Base-by-base conservation (phyloP, 2,113 vertebrate species). In the Lycocorax pyrrhopterus region DNA sequence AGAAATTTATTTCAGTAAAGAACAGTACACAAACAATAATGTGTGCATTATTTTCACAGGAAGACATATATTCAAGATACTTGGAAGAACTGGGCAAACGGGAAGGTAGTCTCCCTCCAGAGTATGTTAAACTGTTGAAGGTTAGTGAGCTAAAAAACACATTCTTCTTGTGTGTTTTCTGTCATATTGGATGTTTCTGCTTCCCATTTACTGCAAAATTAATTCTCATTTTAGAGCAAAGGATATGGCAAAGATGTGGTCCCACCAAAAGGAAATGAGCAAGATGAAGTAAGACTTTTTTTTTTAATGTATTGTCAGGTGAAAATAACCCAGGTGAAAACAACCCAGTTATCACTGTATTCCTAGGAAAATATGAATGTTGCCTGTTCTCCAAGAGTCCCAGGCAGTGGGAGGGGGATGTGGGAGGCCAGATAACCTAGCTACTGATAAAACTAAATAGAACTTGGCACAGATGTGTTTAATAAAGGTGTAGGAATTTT, bases 61-160 rank as follows among this genome's bases (percentile, higher is more conserved):
- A 98, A 76, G 92, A 94, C 47, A n/a, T 98, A 78, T 86, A 39
- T 58, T 97, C 97, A 32, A 94, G 33, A 27, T 97, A 98, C 69
- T 73, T 98, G 72, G 98, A 98, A 75, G 97, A 97, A 83, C 2
- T 98, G 80, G 98, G 98, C 33, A 97, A 98, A 94, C 89, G 96
- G 63, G 98, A 98, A 74, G 69, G 87, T 41, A 97, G 97, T 72
- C 97, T 98, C 35, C 98, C 98, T 91, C 98, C 97, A 85, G 93
- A 97, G 58, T 98, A 98, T 6, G 96, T 98, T 66, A 95, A 98
- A 68, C 74, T 98, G 77, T 39, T 98, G 89, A 95, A 96, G 89
- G 98, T 98, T 87, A 96, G 98, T 97, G 63, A 89, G 7, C 52
- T 72, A 27, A 81, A 52, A 91, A n/a, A n/a, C 55, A 55, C 4